phyloP scores from a whole-genome alignment of 2,797 vertebrate species.

The Dryobates pubescens region DNA sequence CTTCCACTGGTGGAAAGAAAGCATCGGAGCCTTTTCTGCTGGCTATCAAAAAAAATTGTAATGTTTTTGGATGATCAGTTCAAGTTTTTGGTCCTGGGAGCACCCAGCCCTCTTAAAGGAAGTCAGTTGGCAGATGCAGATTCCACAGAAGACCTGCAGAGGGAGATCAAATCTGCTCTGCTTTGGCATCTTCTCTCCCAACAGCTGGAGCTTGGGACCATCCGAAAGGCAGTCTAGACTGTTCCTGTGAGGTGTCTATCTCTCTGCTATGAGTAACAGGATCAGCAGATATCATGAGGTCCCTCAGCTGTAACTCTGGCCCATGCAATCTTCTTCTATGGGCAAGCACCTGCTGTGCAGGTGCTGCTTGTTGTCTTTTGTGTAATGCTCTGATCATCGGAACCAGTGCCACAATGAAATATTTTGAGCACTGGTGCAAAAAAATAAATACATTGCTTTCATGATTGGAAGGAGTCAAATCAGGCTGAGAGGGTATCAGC shows the following conservation, averaged over 20 bases:
- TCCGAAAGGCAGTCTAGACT: not conserved
- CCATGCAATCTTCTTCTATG: not conserved
- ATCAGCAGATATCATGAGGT: not conserved
- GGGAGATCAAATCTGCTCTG: not conserved
- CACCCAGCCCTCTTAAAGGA: not conserved
- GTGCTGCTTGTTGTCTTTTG: not conserved
- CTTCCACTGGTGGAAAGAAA: not conserved
- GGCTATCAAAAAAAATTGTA: not conserved
- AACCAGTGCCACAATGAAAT: not conserved
- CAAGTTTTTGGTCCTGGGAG: not conserved
- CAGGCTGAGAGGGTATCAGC: not conserved
- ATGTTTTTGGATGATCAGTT: not conserved
- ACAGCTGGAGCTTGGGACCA: not conserved
- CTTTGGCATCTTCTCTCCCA: not conserved
- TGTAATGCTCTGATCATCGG: not conserved
- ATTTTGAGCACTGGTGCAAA: not conserved
- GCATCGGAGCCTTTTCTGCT: not conserved
- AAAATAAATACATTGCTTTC: not conserved
- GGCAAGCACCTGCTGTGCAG: not conserved
- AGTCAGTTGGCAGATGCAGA: not conserved
- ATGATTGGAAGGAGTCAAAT: not conserved
- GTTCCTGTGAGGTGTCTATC: not conserved
- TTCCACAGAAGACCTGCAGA: conserved; percentile 1
- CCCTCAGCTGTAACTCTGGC: not conserved
- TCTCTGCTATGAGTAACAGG: not conserved